phyloP scores from a whole-genome alignment of 2,797 vertebrate species.

The Spinibarbus caldwelli region DNA sequence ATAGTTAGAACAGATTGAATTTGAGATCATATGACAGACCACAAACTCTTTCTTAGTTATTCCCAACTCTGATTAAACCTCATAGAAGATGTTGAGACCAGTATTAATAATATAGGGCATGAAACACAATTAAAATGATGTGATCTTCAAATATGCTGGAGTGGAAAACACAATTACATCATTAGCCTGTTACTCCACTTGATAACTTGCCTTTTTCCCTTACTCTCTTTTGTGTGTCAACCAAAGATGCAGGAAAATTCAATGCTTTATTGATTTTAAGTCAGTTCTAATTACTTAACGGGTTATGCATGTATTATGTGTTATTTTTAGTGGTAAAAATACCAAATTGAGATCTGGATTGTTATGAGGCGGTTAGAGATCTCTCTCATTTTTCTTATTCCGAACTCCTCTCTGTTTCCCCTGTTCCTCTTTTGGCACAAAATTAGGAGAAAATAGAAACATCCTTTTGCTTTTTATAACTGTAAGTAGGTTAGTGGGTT shows the following conservation, averaged over 20 bases:
- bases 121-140: background rate
- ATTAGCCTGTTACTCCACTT: background rate
- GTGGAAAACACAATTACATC: background rate
- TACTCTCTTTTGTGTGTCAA: background rate
- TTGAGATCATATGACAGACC: conserved; percentile 5
- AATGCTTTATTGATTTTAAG: conserved; percentile 3
- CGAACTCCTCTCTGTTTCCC: too few relatives aligned
- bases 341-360: background rate
- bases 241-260: background rate
- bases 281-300: background rate
- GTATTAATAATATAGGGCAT: background rate
- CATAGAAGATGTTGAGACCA: background rate
- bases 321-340: background rate
- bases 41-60: background rate
- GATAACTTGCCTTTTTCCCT: background rate
- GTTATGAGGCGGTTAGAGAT: background rate
- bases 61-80: background rate
- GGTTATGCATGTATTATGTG: too few relatives aligned
- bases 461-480: background rate
- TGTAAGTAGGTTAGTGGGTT: conserved; percentile 16
- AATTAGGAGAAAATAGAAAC: conserved; percentile 8
- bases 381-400: background rate
- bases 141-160: background rate
- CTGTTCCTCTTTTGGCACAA: background rate
- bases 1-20: conserved; percentile 12